A percentile compares a stretch with the other conserved stretches of the same genome.
phyloP scores from a whole-genome alignment of 2,888 invertebrate species.

The Parasteatoda lunata region DNA sequence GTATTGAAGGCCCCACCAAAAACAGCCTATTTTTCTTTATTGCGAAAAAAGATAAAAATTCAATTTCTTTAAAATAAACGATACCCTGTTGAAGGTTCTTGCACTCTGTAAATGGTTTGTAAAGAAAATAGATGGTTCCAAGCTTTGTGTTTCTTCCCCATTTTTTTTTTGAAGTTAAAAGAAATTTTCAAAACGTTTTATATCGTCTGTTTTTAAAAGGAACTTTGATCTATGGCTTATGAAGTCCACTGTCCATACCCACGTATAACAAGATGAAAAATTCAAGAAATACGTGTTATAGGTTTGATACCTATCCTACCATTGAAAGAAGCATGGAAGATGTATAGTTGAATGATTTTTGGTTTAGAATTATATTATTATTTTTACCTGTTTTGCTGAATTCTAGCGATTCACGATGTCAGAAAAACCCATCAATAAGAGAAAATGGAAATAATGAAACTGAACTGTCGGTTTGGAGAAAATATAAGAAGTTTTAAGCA shows the following conservation, averaged over 20 bases:
- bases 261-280: constrained; percentile 53
- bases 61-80: constrained; percentile 68
- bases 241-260: constrained; percentile 48
- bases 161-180: constrained; percentile 3
- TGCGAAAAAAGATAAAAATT: constrained; percentile 64
- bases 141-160: constrained; percentile 36
- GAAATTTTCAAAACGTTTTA: constrained; percentile 15
- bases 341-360: too few species aligned
- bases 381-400: too few species aligned
- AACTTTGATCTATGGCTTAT: constrained; percentile 49
- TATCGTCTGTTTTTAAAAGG: constrained; percentile 31
- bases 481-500: too few species aligned
- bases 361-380: too few species aligned
- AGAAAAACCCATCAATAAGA: too few species aligned
- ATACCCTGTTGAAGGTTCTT: constrained; percentile 38
- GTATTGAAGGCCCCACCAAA: constrained; percentile 39
- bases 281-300: constrained; percentile 36
- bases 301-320: constrained; percentile 7
- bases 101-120: constrained; percentile 65
- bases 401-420: too few species aligned
- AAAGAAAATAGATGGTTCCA: constrained; percentile 50
- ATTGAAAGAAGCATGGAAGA: neutral
- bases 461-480: too few species aligned
- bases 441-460: too few species aligned
- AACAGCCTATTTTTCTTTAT: constrained; percentile 46